Evolutionary conservation across 2,888 invertebrate genomes (phyloP), one percentile per base, ranked within the genome.

Genomic region (Phrixothrix hirtus): DNA sequence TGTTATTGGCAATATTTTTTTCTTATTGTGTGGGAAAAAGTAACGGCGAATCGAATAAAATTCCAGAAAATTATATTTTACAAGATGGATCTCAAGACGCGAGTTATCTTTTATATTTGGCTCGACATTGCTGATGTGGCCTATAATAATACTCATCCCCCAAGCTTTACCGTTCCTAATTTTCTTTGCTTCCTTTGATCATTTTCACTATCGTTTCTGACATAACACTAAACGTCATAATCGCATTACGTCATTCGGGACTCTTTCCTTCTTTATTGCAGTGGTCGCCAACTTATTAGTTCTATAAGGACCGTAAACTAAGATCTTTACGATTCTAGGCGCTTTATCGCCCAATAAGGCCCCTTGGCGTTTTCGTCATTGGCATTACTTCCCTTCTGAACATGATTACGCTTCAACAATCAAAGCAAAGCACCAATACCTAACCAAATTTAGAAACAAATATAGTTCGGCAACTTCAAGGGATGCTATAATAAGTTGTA

Each of bases 231-330:
- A 59, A 57, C 49, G 59, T 55, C 51, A 59, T 59, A 59, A 59
- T 59, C 59, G 55, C 57, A 55, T 59, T 57, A 57, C 42, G 41
- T 43, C 38, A 43, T 53, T 36, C 37, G 41, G 37, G 46, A 36
- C 42, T 48, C 44, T 56, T 58, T 50, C 53, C 47, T 48, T 54
- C 55, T 48, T 59, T 59, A 59, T 59, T 57, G 48, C 54, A 41
- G 45, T 52, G 57, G 59, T 56, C 55, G 54, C 48, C 54, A 54
- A 59, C 59, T 59, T 59, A 59, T 59, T 59, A 59, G 57, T 59
- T 48, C 57, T 57, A 57, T 49, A 45, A 49, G 59, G 57, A 49
- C 53, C 54, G 55, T 57, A 57, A 55, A 59, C 59, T 57, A 52
- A 57, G 57, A 57, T 57, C 55, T 54, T 57, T 55, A 57, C 55